These are phyloP conservation scores for Benitochromis conjunctus DNA, from an alignment of 2,113 vertebrate species.

Conservation along the genomic window DNA sequence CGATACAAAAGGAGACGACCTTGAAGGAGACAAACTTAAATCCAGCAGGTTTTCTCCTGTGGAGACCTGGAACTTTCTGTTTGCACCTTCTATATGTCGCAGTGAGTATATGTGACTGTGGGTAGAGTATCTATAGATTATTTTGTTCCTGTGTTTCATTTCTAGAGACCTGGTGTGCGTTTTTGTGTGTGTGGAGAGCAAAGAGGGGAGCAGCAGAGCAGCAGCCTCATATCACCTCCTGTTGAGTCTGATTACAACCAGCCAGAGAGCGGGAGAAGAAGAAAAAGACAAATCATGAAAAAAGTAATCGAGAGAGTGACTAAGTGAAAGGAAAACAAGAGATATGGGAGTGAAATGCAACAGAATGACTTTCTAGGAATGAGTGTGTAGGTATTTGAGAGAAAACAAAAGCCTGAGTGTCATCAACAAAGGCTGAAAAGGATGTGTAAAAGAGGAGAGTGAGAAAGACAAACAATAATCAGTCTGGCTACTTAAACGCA, in stretches of 20 bases:
- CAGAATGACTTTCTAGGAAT: background rate
- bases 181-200: background rate
- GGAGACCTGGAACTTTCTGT: background rate
- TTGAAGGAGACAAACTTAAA: background rate
- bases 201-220: slow-evolving; percentile 2
- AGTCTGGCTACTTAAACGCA: slow-evolving; percentile 4
- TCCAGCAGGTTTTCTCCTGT: background rate
- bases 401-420: background rate
- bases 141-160: background rate
- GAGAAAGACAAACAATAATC: background rate
- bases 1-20: background rate
- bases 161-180: background rate
- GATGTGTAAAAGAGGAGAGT: background rate
- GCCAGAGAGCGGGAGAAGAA: background rate
- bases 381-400: background rate
- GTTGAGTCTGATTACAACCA: slow-evolving; percentile 49
- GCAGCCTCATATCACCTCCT: slow-evolving; percentile 44
- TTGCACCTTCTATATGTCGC: background rate
- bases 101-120: background rate
- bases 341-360: background rate
- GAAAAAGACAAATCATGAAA: background rate
- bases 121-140: background rate
- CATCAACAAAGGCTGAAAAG: background rate
- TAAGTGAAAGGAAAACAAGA: slow-evolving; percentile 5
- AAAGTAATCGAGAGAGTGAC: background rate